Base-by-base conservation (phyloP, 2,888 invertebrate species). In the Stegana nigrithorax region DNA sequence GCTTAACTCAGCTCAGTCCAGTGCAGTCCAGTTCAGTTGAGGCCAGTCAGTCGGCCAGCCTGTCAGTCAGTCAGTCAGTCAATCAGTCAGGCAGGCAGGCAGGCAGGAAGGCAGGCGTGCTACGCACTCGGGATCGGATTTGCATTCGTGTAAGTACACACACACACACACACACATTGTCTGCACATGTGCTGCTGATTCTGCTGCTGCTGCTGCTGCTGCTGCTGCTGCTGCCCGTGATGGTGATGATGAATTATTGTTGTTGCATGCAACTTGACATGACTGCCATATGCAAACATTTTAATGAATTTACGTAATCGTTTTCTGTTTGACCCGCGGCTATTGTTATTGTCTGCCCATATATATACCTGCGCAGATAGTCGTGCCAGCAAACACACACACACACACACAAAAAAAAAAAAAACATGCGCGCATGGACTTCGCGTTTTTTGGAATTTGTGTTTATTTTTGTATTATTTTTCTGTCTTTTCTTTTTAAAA, bases 251-350 rank as follows among this genome's bases (percentile, higher is more conserved):
- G 39, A 39, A 39, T 39, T n/a, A 17, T n/a, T 39, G 5, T 14
- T 39, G 39, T 39, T 39, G 39, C 39, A 39, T 39, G 39, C 39
- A 39, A 17, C 39, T 14, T 39, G 39, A n/a, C 39, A 8, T 39
- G 39, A 39, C 39, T 39, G n/a, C 39, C 39, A 39, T 39, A 39
- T 39, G 39, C 39, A 39, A 39, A 39, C 39, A 39, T 39, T 39
- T 39, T 39, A 39, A 39, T 39, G 14, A 39, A 39, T 39, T 39
- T 39, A 39, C 39, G 39, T 39, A 39, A 39, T 39, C 39, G 39
- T n/a, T n/a, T n/a, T n/a, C n/a, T n/a, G n/a, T n/a, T n/a, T n/a
- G n/a, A n/a, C n/a, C 39, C 17, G 39, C 39, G 14, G 17, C 5
- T 39, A 39, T 39, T 39, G 17, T 39, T 39, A 39, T 10, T 39